A percentile compares a stretch with the other conserved stretches of the same genome.
Conservation (phyloP, 2,888 invertebrate genomes). For the Drosophila demipolita region DNA sequence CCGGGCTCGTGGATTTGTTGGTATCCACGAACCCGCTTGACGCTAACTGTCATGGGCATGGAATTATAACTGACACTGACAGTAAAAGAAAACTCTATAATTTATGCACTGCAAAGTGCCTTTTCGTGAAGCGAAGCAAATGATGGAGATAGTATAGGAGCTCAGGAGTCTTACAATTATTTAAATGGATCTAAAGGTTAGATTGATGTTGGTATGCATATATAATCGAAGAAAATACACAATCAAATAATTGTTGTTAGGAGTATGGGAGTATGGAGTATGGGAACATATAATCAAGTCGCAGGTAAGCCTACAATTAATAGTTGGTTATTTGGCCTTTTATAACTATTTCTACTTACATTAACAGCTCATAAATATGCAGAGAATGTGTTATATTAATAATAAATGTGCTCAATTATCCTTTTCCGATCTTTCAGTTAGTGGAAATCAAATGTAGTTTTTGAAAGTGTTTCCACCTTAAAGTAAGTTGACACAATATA, state of each 20-base stretch:
- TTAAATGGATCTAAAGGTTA: conserved; percentile 6
- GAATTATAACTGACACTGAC: conserved; percentile 72
- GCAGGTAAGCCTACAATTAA: neutral
- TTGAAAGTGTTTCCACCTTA: neutral
- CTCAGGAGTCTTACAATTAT: conserved; percentile 29
- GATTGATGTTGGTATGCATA: neutral
- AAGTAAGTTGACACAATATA: neutral
- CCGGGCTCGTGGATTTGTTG: conserved; percentile 16
- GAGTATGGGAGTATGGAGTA: neutral
- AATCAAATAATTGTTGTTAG: neutral
- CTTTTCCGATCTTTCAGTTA: neutral
- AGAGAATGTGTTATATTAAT: neutral
- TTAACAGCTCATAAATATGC: neutral
- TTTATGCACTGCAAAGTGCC: conserved; percentile 74
- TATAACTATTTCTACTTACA: neutral
- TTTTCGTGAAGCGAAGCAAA: conserved; percentile 43
- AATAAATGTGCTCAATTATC: neutral
- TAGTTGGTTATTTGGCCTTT: neutral
- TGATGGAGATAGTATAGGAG: conserved; percentile 12
- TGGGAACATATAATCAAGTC: neutral
- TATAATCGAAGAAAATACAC: neutral
- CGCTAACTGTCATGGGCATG: conserved; percentile 43
- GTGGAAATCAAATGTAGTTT: neutral
- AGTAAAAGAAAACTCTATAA: conserved; percentile 70
- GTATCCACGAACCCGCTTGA: neutral